Evolutionary conservation across 2,888 invertebrate genomes (phyloP).

Genomic region (Aquatica leii): DNA sequence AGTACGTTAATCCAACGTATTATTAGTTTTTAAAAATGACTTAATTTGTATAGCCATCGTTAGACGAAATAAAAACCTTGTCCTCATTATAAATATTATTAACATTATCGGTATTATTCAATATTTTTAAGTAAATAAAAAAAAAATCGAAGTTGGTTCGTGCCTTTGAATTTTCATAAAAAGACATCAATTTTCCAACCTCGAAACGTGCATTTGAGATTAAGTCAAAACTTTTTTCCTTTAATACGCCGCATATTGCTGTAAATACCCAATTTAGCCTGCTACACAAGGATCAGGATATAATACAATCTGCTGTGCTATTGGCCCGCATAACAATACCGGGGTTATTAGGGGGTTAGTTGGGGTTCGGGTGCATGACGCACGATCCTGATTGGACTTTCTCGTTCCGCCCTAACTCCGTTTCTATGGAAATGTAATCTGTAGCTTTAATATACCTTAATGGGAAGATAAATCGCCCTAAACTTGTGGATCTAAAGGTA

Average conservation of each 20-base stretch:
- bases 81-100: too few species aligned
- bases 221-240: slow-evolving; percentile 50
- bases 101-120: too few species aligned
- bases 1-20: too few species aligned
- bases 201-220: slow-evolving; percentile 15
- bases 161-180: background rate
- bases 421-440: slow-evolving; percentile 41
- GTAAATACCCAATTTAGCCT: slow-evolving; percentile 41
- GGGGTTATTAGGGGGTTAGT: slow-evolving; percentile 39
- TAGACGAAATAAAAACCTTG: too few species aligned
- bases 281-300: slow-evolving; percentile 40
- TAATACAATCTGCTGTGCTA: slow-evolving; percentile 40
- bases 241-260: slow-evolving; percentile 58
- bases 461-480: slow-evolving; percentile 36
- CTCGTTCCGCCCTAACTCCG: slow-evolving; percentile 34
- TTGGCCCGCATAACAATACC: slow-evolving; percentile 41
- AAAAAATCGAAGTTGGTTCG: too few species aligned
- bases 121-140: too few species aligned
- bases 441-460: slow-evolving; percentile 38
- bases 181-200: slow-evolving; percentile 18
- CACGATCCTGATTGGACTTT: slow-evolving; percentile 35
- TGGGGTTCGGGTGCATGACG: slow-evolving; percentile 30
- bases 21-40: too few species aligned
- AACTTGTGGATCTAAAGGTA: slow-evolving; percentile 35
- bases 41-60: too few species aligned